Base-by-base conservation (phyloP, 2,113 vertebrate species). In the human region DNA sequence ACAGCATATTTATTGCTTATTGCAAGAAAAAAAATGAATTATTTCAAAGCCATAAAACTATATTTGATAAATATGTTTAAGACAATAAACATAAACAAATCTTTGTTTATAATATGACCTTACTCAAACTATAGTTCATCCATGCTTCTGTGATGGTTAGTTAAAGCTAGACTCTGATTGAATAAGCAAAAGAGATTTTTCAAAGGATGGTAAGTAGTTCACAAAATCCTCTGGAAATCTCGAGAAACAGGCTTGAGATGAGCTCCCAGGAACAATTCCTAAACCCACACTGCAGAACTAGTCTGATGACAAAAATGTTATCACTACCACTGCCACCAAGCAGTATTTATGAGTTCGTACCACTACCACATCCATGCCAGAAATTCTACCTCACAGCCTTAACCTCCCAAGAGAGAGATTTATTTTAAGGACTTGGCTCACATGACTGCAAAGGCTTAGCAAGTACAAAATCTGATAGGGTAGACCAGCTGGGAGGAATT, bases 11-110 rank as follows among this genome's bases (percentile, higher is more conserved):
- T 91, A 92, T 85, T 87, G 22, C 89, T 89, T 95, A 70, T 48
- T 91, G 43, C 10, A 91, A 90, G 61, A 83, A 96, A 68, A 68
- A 59, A 93, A 96, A 50, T 73, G 17, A 84, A 68, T 83, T 70
- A 50, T 48, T 59, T 90, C 86, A 75, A 94, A 59, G 35, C n/a
- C 78, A 48, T 78, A 32, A 92, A 90, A 89, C 73, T 80, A 13
- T 27, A 85, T 82, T 94, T 96, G 73, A 83, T 87, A 92, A 95
- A 45, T 57, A n/a, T 75, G 79, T 79, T 84, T 93, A 86, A 48
- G 17, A 78, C 81, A 97, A 95, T 30, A 72, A 96, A 94, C 35
- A 83, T 72, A 95, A 97, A 76, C 32, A 79, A 70, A 96, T 80
- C 40, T 25, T 92, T 61, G 66, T 83, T 68, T 83, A 66, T 25